These are phyloP conservation scores for Thomomys bottae DNA, from an alignment of 2,113 vertebrate genomes.

Conservation along the genomic window DNA sequence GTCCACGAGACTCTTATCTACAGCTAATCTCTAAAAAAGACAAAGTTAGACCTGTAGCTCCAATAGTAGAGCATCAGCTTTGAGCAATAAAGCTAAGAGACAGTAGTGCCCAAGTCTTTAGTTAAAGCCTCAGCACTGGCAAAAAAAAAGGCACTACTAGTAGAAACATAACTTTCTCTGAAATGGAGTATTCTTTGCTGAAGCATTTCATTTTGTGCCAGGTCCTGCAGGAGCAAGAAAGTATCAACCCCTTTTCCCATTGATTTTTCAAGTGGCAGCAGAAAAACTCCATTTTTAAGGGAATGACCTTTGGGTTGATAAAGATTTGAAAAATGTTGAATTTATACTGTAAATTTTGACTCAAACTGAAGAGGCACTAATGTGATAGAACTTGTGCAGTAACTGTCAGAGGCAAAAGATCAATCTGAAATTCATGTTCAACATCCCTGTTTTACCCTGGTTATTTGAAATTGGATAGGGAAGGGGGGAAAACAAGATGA, in stretches of 20 bases:
- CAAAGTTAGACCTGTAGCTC: too few relatives aligned
- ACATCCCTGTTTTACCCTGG: slow-evolving; percentile 58
- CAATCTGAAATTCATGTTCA: slow-evolving; percentile 64
- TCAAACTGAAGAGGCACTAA: slow-evolving; percentile 59
- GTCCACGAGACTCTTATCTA: too few relatives aligned
- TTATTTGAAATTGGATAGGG: too few relatives aligned
- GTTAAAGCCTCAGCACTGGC: too few relatives aligned
- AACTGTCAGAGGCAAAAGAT: slow-evolving; percentile 68
- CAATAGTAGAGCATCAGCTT: too few relatives aligned
- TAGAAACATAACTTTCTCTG: slow-evolving; percentile 37
- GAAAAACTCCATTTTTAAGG: slow-evolving; percentile 68
- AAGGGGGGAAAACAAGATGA: too few relatives aligned
- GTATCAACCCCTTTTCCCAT: slow-evolving; percentile 29
- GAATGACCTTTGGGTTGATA: slow-evolving; percentile 62
- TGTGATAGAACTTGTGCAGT: slow-evolving; percentile 65
- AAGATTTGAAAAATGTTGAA: slow-evolving; percentile 66
- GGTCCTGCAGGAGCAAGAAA: slow-evolving; percentile 35
- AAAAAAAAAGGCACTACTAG: neutral
- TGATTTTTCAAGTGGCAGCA: slow-evolving; percentile 58
- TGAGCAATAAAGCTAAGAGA: too few relatives aligned
- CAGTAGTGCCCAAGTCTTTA: neutral
- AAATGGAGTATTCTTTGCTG: neutral
- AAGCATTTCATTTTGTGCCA: slow-evolving; percentile 42
- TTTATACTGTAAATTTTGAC: slow-evolving; percentile 73
- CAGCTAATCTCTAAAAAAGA: too few relatives aligned